Evolutionary conservation across 2,113 vertebrate genomes (phyloP), one percentile per base, ranked within the genome.

Genomic region (Antidorcas marsupialis): DNA sequence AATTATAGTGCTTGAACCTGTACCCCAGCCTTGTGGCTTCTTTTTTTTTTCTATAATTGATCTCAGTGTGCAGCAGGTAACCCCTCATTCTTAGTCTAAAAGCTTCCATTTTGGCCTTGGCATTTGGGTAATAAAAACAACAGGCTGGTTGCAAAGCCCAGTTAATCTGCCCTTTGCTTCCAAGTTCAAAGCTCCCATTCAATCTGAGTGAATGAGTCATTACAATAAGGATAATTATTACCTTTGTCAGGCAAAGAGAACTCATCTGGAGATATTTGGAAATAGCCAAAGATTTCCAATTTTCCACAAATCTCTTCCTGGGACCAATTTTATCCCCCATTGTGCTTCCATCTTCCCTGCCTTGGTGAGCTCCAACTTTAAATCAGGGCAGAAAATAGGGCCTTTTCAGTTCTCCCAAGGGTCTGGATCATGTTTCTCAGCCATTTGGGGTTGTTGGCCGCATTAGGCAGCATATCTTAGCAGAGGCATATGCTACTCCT

Each of bases 111-210:
- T 89, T 87, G 88, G 67, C 47, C 82, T 85, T 43, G 27, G 47
- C 27, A 84, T 95, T 97, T 71, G 91, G 89, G 67, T 43, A 98
- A 91, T 97, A 93, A 94, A 96, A 94, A 88, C 92, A 97, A 89
- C 36, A 87, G 79, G 84, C 15, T 96, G 64, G 79, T 96, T 95
- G 59, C 62, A 27, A 97, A 97, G 43, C 88, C 79, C 87, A 27
- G 82, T 85, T 98, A 95, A 96, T 67, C 67, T 91, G 76, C 71
- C 82, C 53, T 53, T 89, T 60, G 30, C 59, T 96, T 96, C 82
- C 94, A 83, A 97, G 43, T 93, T 96, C 87, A 96, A 97, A 98
- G 71, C 95, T 39, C 45, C 89, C 39, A 87, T 96, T 97, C 91
- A 94, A 78, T 97, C 85, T 96, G 53, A 95, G 83, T 86, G 96